These are phyloP conservation scores for Laupala kohalensis DNA, from an alignment of 1,140 invertebrate genomes.

Conservation along the genomic window DNA sequence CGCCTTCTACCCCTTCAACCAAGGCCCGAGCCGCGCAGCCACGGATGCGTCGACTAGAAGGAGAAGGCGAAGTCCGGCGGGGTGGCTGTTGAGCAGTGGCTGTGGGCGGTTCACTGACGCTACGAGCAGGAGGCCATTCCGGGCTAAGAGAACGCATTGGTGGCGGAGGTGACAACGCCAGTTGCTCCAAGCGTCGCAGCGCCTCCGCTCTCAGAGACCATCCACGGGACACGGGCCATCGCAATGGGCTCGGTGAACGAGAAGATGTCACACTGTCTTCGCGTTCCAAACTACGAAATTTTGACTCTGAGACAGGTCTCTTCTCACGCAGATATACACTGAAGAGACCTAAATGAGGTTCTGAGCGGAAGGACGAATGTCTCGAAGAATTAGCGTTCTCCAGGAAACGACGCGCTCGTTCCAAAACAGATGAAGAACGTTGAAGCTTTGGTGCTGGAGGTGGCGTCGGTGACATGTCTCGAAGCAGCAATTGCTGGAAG, in stretches of 20 bases:
- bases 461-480: not conserved
- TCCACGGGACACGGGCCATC: not conserved
- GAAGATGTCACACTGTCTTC: not conserved
- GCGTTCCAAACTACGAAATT: not conserved
- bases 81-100: not conserved
- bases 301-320: not conserved
- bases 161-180: not conserved
- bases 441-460: not conserved
- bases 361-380: not conserved
- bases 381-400: not conserved
- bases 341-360: not conserved
- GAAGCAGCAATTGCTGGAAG: not conserved
- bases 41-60: not conserved
- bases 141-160: not conserved
- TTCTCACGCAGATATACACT: not conserved
- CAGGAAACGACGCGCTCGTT: not conserved
- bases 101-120: constrained; percentile 4
- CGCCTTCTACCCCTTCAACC: not conserved
- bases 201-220: not conserved
- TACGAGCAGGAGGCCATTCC: not conserved
- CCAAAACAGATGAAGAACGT: not conserved
- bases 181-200: not conserved
- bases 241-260: too few relatives aligned
- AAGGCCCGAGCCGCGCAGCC: not conserved
- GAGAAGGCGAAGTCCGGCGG: constrained; percentile 3